Percentiles rank a stretch among this genome's conserved stretches.
Conservation (phyloP, 2,797 vertebrate species). For the Acropternis orthonyx region DNA sequence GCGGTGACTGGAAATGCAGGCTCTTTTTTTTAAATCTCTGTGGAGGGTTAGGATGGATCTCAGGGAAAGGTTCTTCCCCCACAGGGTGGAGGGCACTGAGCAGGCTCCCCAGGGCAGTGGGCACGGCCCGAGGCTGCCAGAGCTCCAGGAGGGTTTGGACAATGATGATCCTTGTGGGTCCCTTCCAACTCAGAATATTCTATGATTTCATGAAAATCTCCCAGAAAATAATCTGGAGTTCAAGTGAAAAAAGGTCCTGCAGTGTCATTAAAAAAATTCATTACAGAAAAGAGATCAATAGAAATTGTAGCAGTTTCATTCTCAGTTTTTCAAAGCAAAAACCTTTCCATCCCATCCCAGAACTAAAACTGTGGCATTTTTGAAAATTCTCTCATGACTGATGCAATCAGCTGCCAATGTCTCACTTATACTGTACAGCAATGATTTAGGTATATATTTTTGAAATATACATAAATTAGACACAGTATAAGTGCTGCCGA, state of each 20-base stretch:
- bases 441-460: background rate
- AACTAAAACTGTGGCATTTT: background rate
- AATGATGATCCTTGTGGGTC: too few species aligned
- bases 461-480: background rate
- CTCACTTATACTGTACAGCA: background rate
- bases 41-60: background rate
- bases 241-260: background rate
- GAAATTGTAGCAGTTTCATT: background rate
- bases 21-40: background rate
- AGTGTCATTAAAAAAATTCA: background rate
- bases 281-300: background rate
- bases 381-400: background rate
- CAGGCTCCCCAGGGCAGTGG: background rate
- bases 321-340: background rate
- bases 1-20: too few species aligned
- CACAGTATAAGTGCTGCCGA: background rate
- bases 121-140: accelerated
- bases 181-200: background rate
- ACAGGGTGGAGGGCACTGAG: background rate
- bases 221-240: background rate
- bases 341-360: background rate
- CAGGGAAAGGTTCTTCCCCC: background rate
- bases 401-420: background rate
- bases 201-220: background rate
- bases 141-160: background rate